Base-by-base conservation (phyloP, 2,888 invertebrate genomes). In the Leucozona laternaria region DNA sequence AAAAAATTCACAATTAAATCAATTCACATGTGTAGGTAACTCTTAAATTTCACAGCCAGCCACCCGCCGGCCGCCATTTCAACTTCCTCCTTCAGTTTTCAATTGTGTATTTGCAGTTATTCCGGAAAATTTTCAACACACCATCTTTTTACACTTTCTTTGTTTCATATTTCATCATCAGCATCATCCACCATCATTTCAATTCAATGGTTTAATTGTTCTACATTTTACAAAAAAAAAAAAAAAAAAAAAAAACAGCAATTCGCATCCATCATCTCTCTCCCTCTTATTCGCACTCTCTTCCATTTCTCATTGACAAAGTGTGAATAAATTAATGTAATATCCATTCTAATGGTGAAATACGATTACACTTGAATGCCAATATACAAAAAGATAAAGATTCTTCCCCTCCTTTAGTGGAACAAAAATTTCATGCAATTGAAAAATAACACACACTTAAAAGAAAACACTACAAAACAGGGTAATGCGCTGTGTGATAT, bases 271-370 rank as follows among this genome's bases (percentile, higher is more conserved):
- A 8, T 37, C n/a, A 31, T 40, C 53, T 28, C 25, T 2, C 15
- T 22, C 6, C 7, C 15, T 3, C 53, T 25, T 15, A 0, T 0
- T 13, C 13, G 1, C 50, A 0, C 22, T 48, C 11, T n/a, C 22
- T 43, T 17, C 34, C 15, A 20, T 20, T 4, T 31, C 31, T 13
- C 28, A 55, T 48, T 68, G 8, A 17, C 37, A 43, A 66, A 75
- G 84, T 84, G 84, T 84, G 84, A 84, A 84, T 84, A 84, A 84
- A 84, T 84, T 84, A 76, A 64, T 84, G 79, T 76, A 79, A 84
- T 79, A 84, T 58, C 71, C 77, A 82, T 68, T 68, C 66, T 71
- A 57, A 81, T 57, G 76, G 72, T 45, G 79, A 84, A 84, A 84
- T 84, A 43, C 58, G 79, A 84, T 84, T 84, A 84, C 84, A 84